Evolutionary conservation across 2,888 invertebrate genomes (phyloP).

Genomic region (Abscondita cerata): DNA sequence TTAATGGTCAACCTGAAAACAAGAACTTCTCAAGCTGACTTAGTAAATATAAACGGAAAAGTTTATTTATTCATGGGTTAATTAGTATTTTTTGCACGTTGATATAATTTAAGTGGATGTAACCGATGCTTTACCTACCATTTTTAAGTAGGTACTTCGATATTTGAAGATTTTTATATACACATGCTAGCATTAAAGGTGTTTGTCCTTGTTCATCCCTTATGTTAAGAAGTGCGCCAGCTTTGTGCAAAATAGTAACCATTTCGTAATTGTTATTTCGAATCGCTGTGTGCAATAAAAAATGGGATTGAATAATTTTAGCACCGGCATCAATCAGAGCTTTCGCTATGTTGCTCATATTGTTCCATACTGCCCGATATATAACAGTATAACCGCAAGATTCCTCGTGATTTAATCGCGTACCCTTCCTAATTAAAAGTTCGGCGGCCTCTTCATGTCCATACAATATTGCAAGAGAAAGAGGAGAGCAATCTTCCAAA

Average conservation of each 20-base stretch:
- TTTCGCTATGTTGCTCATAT: constrained; percentile 65
- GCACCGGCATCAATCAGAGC: constrained; percentile 70
- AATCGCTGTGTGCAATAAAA: constrained; percentile 73
- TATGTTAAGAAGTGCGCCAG: constrained; percentile 67
- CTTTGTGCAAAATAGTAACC: constrained; percentile 63
- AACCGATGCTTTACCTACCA: no score
- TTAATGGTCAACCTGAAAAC: no score
- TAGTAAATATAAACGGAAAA: no score
- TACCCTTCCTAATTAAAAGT: constrained; percentile 64
- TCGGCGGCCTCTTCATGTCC: constrained; percentile 57
- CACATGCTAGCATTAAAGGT: constrained; percentile 68
- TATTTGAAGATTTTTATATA: constrained; percentile 55
- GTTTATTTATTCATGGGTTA: no score
- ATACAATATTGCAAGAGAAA: constrained; percentile 58
- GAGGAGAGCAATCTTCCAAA: constrained; percentile 59
- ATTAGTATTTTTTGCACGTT: no score
- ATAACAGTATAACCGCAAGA: constrained; percentile 74
- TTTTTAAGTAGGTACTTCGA: constrained; percentile 63
- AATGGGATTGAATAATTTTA: constrained; percentile 73
- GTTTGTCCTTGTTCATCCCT: constrained; percentile 73
- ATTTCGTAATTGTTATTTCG: constrained; percentile 67
- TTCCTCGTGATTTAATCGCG: constrained; percentile 73
- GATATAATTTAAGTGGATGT: no score
- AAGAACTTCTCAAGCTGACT: no score
- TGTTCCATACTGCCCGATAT: constrained; percentile 74